phyloP scores from a whole-genome alignment of 2,113 vertebrate species.

The Stegastes partitus region DNA sequence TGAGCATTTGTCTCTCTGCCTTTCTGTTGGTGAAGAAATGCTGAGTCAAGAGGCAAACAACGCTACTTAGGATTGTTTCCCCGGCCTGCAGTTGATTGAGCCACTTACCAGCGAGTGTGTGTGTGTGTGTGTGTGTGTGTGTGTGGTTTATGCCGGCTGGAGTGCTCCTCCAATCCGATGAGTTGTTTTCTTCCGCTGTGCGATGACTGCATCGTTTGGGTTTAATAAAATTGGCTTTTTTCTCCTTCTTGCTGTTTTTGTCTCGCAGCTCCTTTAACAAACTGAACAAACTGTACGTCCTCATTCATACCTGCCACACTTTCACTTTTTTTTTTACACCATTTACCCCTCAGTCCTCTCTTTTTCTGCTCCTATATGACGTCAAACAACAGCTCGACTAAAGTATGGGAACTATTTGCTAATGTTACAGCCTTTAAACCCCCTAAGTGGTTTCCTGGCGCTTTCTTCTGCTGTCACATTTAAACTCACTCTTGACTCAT shows the following conservation, averaged over 20 bases:
- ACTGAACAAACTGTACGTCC: no score
- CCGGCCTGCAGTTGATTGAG: slow-evolving; percentile 49
- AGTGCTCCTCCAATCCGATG: slow-evolving; percentile 26
- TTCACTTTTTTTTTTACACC: no score
- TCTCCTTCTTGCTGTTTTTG: background rate
- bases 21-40: slow-evolving; percentile 60
- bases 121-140: slow-evolving; percentile 4
- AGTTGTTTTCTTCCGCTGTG: slow-evolving; percentile 28
- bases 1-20: slow-evolving; percentile 51
- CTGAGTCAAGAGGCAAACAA: slow-evolving; percentile 68
- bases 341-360: no score
- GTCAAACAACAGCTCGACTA: no score
- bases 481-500: no score
- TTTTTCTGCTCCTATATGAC: no score
- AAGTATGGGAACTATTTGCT: no score
- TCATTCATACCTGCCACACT: no score
- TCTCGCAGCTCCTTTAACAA: background rate
- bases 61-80: slow-evolving; percentile 46
- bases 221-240: slow-evolving; percentile 3
- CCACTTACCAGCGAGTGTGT: slow-evolving; percentile 21
- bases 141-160: background rate
- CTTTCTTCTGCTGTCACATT: no score
- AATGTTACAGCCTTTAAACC: no score
- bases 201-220: background rate
- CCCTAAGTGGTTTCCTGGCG: no score